Base-by-base conservation (phyloP, 2,888 invertebrate genomes). In the Plutella xylostella region DNA sequence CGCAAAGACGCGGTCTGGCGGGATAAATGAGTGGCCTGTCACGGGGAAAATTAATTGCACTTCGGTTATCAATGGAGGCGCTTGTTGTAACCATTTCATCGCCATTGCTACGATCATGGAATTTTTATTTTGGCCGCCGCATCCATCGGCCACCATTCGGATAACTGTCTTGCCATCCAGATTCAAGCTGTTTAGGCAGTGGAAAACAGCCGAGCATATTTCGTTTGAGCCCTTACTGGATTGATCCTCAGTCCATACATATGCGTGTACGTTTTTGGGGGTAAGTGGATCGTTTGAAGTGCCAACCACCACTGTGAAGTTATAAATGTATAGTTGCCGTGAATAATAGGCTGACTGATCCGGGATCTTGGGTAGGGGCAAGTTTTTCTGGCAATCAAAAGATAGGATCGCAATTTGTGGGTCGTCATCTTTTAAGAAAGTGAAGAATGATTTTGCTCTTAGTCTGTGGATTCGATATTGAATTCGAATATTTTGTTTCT, bases 361-460 rank as follows among this genome's bases (percentile, higher is more conserved):
- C n/a, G 38, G 35, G 7, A 47, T 31, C 34, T 47, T 47, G 14
- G 42, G 41, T 12, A 34, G 11, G 4, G 17, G 9, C 20, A 34
- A 47, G 44, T 66, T 66, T 55, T 67, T 66, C 47, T 65, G 57
- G 31, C 57, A 66, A 44, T 68, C 65, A 53, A 64, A 61, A 12
- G 55, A 57, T 21, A 64, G 45, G 17, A 53, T 55, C 49, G 47
- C 50, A 38, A 53, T 25, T 37, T 49, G 55, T 30, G 53, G 46
- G 38, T 45, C 44, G 28, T 47, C 49, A 43, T 56, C 50, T 45
- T 52, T 53, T 21, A 63, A 46, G 17, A 52, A 43, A 21, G 47
- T 45, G 54, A 51, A 61, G 53, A 54, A 61, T 21, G 53, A 50
- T 48, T 56, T 56, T 4, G 55, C 53, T 47, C 51, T 48, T 33